Conservation (phyloP, 2,113 vertebrate genomes). For the Brachyhypopomus gauderio region DNA sequence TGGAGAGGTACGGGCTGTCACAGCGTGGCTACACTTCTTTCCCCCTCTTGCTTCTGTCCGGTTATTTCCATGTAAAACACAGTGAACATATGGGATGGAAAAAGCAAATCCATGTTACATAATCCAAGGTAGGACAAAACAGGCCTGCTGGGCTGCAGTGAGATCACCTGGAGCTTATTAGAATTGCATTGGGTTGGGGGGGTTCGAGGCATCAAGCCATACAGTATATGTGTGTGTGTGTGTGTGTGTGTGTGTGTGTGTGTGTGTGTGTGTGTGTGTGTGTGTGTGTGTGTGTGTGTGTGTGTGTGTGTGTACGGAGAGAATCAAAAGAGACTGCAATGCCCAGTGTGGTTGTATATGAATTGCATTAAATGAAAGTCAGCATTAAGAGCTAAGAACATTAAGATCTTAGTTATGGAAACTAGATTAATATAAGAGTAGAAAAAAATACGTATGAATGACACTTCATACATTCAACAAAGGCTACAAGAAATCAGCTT, state of each 20-base stretch:
- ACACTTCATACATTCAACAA: neutral
- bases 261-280: too few relatives aligned
- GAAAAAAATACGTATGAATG: neutral
- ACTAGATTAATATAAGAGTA: neutral
- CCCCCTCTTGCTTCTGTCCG: slow-evolving; percentile 31
- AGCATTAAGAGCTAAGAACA: neutral
- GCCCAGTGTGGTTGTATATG: too few relatives aligned
- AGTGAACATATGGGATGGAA: slow-evolving; percentile 64
- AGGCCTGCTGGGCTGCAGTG: slow-evolving; percentile 14
- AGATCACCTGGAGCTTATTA: slow-evolving; percentile 23
- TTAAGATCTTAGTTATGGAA: neutral
- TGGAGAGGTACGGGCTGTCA: neutral
- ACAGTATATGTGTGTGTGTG: too few relatives aligned
- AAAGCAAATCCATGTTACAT: slow-evolving; percentile 58
- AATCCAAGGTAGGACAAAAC: slow-evolving; percentile 43
- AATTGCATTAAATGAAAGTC: neutral
- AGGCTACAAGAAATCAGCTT: neutral
- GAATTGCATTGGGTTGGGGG: neutral
- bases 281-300: too few relatives aligned
- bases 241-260: too few relatives aligned
- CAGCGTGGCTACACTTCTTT: slow-evolving; percentile 34
- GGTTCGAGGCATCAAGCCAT: neutral
- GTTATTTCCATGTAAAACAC: slow-evolving; percentile 34
- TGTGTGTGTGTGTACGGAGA: too few relatives aligned
- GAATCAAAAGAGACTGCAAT: neutral